phyloP scores from a whole-genome alignment of 2,888 invertebrate genomes.

The Hypsopygia costalis region DNA sequence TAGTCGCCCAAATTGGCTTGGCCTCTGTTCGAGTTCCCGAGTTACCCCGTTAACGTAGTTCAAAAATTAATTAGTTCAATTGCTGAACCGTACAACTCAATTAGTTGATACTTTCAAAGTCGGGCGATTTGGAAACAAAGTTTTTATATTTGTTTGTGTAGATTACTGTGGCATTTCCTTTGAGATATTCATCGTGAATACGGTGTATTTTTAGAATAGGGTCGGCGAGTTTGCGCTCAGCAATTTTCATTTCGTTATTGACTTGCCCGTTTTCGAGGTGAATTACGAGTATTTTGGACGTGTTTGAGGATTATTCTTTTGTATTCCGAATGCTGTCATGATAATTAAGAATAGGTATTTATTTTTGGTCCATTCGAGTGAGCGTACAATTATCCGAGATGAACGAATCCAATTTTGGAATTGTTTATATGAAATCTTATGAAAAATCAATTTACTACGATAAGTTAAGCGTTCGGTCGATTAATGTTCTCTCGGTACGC shows the following conservation, averaged over 20 bases:
- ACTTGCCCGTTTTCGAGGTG: neutral
- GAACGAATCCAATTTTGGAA: too few species aligned
- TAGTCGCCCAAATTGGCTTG: conserved; percentile 38
- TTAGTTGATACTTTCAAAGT: conserved; percentile 19
- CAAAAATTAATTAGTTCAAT: conserved; percentile 58
- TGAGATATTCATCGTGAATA: conserved; percentile 1
- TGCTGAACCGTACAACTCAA: conserved; percentile 42
- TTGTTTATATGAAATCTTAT: too few species aligned
- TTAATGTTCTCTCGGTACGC: too few species aligned
- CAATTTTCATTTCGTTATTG: conserved; percentile 3
- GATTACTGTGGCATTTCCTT: conserved; percentile 7
- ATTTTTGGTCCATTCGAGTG: too few species aligned
- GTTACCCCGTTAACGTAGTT: conserved; percentile 35
- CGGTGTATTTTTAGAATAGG: neutral
- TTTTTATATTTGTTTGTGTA: conserved; percentile 18
- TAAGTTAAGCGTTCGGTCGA: too few species aligned
- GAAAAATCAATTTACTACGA: too few species aligned
- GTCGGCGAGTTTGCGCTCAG: neutral
- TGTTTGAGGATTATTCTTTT: neutral
- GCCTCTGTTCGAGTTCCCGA: conserved; percentile 17
- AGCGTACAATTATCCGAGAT: too few species aligned
- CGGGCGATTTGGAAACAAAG: conserved; percentile 19
- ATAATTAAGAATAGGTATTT: too few species aligned
- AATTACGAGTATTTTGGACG: too few species aligned
- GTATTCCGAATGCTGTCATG: too few species aligned